Evolutionary conservation across 2,113 vertebrate genomes (phyloP), one percentile per base, ranked within the genome.

Genomic region (Oxyruncus cristatus): DNA sequence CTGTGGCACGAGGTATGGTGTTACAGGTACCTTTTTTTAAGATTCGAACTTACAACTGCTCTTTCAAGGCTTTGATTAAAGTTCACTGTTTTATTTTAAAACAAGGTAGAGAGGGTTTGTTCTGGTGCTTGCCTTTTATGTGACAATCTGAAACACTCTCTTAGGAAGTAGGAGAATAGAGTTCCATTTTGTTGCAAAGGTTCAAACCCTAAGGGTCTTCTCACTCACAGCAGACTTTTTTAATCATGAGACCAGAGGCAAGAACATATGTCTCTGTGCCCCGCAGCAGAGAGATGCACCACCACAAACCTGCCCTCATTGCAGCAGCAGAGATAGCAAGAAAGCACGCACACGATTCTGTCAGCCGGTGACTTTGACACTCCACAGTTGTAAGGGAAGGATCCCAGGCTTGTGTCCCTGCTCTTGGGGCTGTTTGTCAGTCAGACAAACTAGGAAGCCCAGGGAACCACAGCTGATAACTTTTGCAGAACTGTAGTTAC

Each of bases 401-500:
- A 22, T 37, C 19, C 4, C 35, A 42, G 32, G 7, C 18, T 78
- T 41, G 35, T 1, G 1, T 33, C 15, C 39, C 66, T 50, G 28
- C 37, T 78, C 42, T 62, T 33, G n/a, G 66, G 70, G 37, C 67
- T 76, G 30, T 68, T 73, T 47, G 49, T 35, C 56, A 66, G 59
- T 39, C 33, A 76, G 32, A 39, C 52, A 74, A 74, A 84, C 5
- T 24, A 73, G 59, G 41, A 90, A 76, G 32, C 24, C 52, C 82
- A 79, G 39, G 56, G 42, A 93, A 81, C 8, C 55, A 71, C 19
- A 80, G 59, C 26, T 49, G 33, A 12, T 22, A 49, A 47, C 33
- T 59, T 95, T 93, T 74, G 39, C 65, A 84, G 68, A 72, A 56
- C 52, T 75, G 28, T 67, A 70, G 33, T 62, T 77, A 80, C 59